Percentiles rank a stretch among this genome's conserved stretches.
Conservation (phyloP, 2,113 vertebrate species). For the chimpanzee (Pan troglodytes) region DNA sequence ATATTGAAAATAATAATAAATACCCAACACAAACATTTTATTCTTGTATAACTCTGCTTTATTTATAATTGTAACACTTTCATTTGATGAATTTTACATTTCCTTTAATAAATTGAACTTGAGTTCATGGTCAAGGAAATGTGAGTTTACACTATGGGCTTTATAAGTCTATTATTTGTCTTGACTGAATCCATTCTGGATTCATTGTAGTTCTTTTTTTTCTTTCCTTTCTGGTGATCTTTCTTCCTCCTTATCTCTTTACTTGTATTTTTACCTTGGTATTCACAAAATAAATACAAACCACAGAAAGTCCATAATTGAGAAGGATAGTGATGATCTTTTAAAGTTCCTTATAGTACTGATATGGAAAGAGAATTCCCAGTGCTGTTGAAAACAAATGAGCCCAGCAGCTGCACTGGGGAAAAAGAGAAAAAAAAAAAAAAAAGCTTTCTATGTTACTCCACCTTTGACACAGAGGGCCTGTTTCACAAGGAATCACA, state of each 20-base stretch:
- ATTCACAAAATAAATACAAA: not conserved
- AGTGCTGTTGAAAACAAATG: not conserved
- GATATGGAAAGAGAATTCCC: not conserved
- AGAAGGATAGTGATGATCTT: not conserved
- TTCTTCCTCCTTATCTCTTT: not conserved
- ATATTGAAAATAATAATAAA: not conserved
- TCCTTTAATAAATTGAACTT: not conserved
- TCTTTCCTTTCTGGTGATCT: not conserved
- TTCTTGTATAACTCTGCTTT: not conserved
- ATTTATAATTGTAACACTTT: not conserved
- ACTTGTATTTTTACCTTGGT: not conserved
- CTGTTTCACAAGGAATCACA: constrained; percentile 40
- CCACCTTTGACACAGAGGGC: constrained; percentile 40
- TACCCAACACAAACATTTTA: not conserved
- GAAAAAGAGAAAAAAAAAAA: not conserved
- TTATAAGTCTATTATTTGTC: not conserved
- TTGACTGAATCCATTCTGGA: not conserved
- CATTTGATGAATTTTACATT: not conserved
- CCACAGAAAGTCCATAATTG: not conserved
- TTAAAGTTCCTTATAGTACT: not conserved
- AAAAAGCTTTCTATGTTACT: not conserved
- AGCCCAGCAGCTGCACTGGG: not conserved
- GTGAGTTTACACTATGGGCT: not conserved
- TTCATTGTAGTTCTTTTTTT: not conserved
- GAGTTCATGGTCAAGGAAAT: not conserved